Conservation (phyloP, 1,140 invertebrate species). For the Aphaenogaster floridana region DNA sequence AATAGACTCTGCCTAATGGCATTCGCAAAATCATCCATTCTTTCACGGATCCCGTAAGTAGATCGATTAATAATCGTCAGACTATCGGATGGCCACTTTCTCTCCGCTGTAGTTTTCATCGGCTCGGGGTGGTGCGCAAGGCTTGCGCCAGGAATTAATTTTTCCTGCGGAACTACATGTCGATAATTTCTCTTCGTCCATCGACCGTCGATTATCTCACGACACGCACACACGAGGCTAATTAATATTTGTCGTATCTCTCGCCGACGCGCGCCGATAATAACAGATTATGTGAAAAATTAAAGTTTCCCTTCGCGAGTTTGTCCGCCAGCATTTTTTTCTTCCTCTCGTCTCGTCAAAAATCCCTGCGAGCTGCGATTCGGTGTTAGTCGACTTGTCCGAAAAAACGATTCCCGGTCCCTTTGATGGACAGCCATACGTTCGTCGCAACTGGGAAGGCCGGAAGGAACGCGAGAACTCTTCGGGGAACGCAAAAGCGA, state of each 20-base stretch:
- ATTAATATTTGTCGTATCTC: conserved; percentile 57
- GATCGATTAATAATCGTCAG: conserved; percentile 60
- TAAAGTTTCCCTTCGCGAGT: background rate
- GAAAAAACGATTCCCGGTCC: background rate
- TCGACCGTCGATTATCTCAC: conserved; percentile 46
- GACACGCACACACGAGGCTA: conserved; percentile 31
- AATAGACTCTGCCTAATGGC: conserved; percentile 39
- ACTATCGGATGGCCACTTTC: conserved; percentile 34
- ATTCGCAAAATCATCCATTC: conserved; percentile 49
- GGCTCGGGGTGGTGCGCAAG: background rate
- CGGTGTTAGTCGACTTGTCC: conserved; percentile 12
- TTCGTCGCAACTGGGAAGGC: conserved; percentile 36
- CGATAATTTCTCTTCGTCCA: conserved; percentile 57
- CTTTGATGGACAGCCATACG: conserved; percentile 41
- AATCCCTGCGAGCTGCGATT: conserved; percentile 11
- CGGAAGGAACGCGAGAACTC: conserved; percentile 55
- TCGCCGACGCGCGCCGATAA: conserved; percentile 40
- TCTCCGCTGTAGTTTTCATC: conserved; percentile 34
- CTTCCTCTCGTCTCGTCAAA: background rate
- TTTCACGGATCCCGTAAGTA: conserved; percentile 24
- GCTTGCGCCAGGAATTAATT: conserved; percentile 39
- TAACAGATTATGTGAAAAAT: conserved; percentile 41
- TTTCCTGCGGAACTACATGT: conserved; percentile 21
- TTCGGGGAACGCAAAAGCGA: conserved; percentile 65
- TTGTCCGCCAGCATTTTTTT: background rate